phyloP scores from a whole-genome alignment of 30 jellyfish, hydroid and myxozoan species.

The Turritopsis dohrnii region DNA sequence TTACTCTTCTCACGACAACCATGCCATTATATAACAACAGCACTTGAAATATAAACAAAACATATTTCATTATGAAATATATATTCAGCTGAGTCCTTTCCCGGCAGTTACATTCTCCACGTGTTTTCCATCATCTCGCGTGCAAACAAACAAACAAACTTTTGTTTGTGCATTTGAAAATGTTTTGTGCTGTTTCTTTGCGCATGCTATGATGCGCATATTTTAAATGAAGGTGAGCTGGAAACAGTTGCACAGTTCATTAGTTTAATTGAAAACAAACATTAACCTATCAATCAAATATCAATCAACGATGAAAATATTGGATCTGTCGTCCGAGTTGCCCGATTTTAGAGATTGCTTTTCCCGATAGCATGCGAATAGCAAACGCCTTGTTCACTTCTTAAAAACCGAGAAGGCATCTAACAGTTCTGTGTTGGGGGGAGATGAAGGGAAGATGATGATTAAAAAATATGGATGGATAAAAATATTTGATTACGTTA shows the following conservation, averaged over 20 bases:
- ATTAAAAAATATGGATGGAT: too few species aligned
- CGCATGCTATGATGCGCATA: conserved; percentile 11
- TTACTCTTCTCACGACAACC: background rate
- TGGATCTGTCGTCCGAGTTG: background rate
- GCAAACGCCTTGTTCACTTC: too few species aligned
- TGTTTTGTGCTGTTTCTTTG: background rate
- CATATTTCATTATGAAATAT: background rate
- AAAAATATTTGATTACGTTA: too few species aligned
- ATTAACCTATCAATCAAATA: background rate
- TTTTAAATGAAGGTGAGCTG: conserved; percentile 7
- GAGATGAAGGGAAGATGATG: too few species aligned
- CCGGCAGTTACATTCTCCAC: background rate
- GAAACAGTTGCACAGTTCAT: conserved; percentile 7
- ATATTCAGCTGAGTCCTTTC: background rate
- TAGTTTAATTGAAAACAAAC: background rate
- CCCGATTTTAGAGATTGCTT: background rate
- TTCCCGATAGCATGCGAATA: background rate
- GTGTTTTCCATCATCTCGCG: background rate
- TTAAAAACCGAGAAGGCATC: too few species aligned
- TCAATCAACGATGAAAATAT: background rate
- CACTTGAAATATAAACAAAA: background rate
- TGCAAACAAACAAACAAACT: background rate
- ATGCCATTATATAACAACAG: background rate
- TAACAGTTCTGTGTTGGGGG: too few species aligned
- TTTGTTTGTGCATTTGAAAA: background rate